Base-by-base conservation (phyloP, 2,113 vertebrate species). In the Myotis yumanensis region DNA sequence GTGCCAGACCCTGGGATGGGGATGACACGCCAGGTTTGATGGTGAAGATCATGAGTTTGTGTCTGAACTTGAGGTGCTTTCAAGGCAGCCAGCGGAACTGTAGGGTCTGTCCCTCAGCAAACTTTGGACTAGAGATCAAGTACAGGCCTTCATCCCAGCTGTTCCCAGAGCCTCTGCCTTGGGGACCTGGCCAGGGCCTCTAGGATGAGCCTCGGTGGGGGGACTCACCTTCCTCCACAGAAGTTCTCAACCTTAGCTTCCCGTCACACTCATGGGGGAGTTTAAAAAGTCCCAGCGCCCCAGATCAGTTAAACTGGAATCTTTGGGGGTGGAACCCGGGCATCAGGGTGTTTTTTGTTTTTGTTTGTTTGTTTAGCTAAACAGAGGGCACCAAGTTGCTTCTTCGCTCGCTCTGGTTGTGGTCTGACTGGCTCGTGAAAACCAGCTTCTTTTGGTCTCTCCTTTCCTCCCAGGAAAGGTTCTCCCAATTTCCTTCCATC, bases 1-100 rank as follows among this genome's bases (percentile, higher is more conserved):
- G 25, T 25, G 37, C 18, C 54, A 1, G 80, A 32, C 16, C 72
- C 22, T 4, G 48, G n/a, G 48, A 9, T 22, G 30, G 35, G 30
- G 23, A 28, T 5, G 11, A 17, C 3, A 6, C 35, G 28, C 28
- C 11, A 10, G 12, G 16, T 28, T 2, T 11, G 28, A 23, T 2
- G 28, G 17, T 35, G 25, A 90, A 82, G 76, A 43, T 22, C 32
- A 4, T 11, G 30, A 83, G 22, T 3, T 71, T 57, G 6, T n/a
- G 17, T 72, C 59, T 90, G 75, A 80, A 77, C 71, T 3, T 20
- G 28, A 4, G 82, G 32, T 52, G 51, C 40, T 77, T 59, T 76
- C 35, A 71, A 69, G 48, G 23, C 72, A 54, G 25, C 59, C 17
- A 16, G 16, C 23, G 16, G 76, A 8, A 2, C 79, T 82, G 22